phyloP scores from a whole-genome alignment of 2,888 invertebrate genomes.

The Linnaemya tessellans region DNA sequence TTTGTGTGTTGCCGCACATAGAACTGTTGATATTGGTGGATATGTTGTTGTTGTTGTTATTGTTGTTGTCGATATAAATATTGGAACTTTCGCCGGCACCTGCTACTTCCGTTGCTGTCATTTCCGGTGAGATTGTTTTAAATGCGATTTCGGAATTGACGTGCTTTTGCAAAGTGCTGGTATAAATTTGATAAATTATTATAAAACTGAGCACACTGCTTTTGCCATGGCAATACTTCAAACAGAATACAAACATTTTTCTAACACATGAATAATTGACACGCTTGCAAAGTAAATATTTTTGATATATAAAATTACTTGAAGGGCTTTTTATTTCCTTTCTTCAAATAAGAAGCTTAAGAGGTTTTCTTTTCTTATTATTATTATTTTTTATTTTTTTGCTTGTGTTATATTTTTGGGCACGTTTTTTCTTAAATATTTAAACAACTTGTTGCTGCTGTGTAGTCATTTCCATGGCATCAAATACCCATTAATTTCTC shows the following conservation, averaged over 20 bases:
- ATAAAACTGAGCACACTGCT: constrained; percentile 12
- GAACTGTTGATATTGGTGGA: constrained; percentile 45
- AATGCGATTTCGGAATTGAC: constrained; percentile 41
- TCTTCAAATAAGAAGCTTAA: neutral
- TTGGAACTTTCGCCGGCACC: constrained; percentile 27
- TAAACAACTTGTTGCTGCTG: constrained; percentile 22
- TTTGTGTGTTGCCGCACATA: constrained; percentile 79
- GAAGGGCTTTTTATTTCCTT: neutral
- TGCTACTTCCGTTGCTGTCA: neutral
- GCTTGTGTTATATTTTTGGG: constrained; percentile 6
- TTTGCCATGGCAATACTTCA: constrained; percentile 12
- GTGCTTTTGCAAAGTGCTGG: neutral
- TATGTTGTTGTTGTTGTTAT: constrained; percentile 39
- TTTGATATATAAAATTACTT: neutral
- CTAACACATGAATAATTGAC: neutral
- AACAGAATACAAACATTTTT: constrained; percentile 6
- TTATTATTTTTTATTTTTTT: neutral
- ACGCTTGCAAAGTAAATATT: neutral
- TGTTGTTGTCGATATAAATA: neutral
- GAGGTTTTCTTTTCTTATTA: neutral
- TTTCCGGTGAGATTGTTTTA: constrained; percentile 8
- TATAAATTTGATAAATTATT: constrained; percentile 43
- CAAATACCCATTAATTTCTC: neutral
- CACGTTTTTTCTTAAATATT: neutral
- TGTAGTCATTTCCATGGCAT: neutral